phyloP scores from a whole-genome alignment of 2,797 vertebrate genomes.

The Pitangus sulphuratus region DNA sequence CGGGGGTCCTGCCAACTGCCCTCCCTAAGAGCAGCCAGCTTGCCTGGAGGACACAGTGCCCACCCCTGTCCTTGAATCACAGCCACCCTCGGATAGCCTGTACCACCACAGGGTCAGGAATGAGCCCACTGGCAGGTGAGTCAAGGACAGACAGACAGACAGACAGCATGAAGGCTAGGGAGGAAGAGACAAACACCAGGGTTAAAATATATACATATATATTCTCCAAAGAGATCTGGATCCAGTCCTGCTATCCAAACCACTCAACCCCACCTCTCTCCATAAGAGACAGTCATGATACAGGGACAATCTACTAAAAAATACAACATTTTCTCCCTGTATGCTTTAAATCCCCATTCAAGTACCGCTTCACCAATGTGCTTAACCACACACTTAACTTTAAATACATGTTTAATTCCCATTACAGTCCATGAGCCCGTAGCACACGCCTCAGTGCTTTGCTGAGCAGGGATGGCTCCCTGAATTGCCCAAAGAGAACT shows the following conservation, averaged over 20 bases:
- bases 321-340: neutral
- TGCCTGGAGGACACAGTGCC: accelerated
- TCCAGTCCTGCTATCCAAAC: neutral
- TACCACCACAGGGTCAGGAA: accelerated
- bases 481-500: neutral
- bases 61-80: too few species aligned
- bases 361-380: neutral
- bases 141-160: neutral
- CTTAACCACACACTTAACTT: neutral
- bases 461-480: neutral
- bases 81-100: neutral
- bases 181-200: neutral
- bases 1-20: accelerated
- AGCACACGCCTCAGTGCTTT: neutral
- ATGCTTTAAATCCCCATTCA: neutral
- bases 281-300: neutral
- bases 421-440: neutral
- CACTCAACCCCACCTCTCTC: neutral
- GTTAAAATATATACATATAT: neutral
- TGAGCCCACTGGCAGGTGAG: accelerated
- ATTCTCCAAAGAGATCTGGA: neutral
- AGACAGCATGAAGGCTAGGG: accelerated
- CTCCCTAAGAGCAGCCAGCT: neutral
- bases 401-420: constrained; percentile 16
- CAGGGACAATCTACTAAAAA: neutral